These are phyloP conservation scores for Potamilus streckersoni DNA, from an alignment of 1,140 invertebrate species.

Conservation along the genomic window DNA sequence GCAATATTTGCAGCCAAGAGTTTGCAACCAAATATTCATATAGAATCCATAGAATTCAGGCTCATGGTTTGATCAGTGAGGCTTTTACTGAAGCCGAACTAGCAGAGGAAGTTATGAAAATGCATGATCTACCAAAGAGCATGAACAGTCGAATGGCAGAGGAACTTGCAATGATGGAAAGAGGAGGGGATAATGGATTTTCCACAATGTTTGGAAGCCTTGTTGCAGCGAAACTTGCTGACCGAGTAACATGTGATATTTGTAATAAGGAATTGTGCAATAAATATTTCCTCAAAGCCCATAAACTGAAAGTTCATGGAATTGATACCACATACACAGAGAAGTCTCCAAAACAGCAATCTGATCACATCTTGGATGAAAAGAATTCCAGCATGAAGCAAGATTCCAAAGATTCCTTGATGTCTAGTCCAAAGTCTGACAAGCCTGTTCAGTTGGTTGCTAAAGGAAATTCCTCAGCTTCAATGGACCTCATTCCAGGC, in stretches of 20 bases:
- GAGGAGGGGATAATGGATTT: constrained; percentile 41
- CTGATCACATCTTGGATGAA: constrained; percentile 2
- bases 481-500: constrained; percentile 16
- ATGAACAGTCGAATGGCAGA: constrained; percentile 32
- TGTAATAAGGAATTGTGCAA: constrained; percentile 99
- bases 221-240: constrained; percentile 70
- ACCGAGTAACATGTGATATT: constrained; percentile 90
- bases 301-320: constrained; percentile 99
- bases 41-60: constrained; percentile 60
- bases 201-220: constrained; percentile 65
- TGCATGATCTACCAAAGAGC: constrained; percentile 28
- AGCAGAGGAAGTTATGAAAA: constrained; percentile 28
- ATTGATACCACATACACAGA: constrained; percentile 71
- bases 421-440: constrained; percentile 13
- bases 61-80: constrained; percentile 61
- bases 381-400: constrained; percentile 28
- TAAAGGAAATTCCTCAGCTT: background rate
- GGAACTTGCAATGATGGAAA: constrained; percentile 32
- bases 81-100: constrained; percentile 31
- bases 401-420: constrained; percentile 33
- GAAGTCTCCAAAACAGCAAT: constrained; percentile 24
- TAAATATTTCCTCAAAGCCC: constrained; percentile 99
- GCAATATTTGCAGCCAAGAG: constrained; percentile 62
- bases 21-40: constrained; percentile 62
- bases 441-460: background rate